Conservation (phyloP, 2,888 invertebrate genomes). For the Eucera pruinosa region DNA sequence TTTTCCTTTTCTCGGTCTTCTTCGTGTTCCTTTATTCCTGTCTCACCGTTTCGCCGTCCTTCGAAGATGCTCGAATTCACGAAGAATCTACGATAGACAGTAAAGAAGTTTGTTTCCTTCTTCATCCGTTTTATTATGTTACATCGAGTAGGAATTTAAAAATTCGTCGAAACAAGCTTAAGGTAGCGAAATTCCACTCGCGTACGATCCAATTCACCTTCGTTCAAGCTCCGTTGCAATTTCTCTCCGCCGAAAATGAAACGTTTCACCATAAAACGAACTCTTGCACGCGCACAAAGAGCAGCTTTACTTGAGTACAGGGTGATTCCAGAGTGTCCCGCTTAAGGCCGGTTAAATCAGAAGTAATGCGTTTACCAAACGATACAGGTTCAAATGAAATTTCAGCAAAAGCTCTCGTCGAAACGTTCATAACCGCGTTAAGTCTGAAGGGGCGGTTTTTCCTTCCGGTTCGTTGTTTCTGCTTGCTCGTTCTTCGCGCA, state of each 20-base stretch:
- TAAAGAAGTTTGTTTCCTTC: constrained; percentile 27
- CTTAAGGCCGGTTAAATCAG: constrained; percentile 14
- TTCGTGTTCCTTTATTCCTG: neutral
- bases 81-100: constrained; percentile 5
- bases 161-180: neutral
- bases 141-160: constrained; percentile 8
- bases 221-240: constrained; percentile 4
- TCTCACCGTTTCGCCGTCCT: constrained; percentile 13
- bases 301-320: too few species aligned
- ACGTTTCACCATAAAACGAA: neutral
- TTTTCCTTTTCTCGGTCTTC: constrained; percentile 21
- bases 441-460: neutral
- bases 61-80: neutral
- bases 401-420: constrained; percentile 19
- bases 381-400: constrained; percentile 26
- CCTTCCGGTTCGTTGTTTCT: neutral
- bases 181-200: constrained; percentile 19
- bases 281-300: too few species aligned
- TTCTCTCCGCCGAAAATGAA: neutral
- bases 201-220: constrained; percentile 13
- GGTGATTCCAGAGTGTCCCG: too few species aligned
- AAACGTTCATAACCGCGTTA: constrained; percentile 26
- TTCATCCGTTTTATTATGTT: neutral
- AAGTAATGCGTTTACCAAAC: constrained; percentile 19
- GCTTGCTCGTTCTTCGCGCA: neutral